These are phyloP conservation scores for Edolisoma coerulescens DNA, from an alignment of 2,113 vertebrate genomes.

Conservation along the genomic window DNA sequence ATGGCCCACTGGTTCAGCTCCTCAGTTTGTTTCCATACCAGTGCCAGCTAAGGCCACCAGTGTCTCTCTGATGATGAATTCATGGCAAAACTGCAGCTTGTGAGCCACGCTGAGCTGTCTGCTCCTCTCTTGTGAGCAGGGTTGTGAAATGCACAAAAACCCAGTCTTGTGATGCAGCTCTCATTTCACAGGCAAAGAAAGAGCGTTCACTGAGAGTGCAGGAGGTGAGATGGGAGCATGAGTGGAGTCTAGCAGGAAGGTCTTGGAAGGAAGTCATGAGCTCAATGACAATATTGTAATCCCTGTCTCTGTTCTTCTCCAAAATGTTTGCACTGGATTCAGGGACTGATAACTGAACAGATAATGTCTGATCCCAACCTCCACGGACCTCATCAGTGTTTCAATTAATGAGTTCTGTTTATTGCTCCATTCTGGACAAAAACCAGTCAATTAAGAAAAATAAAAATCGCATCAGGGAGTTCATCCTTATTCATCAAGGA, in stretches of 20 bases:
- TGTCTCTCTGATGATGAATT: background rate
- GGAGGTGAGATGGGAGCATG: background rate
- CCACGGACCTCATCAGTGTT: background rate
- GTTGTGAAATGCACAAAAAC: background rate
- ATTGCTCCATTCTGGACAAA: background rate
- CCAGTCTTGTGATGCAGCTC: background rate
- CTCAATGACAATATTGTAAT: background rate
- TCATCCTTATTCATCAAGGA: background rate
- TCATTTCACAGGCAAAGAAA: background rate
- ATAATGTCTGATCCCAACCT: background rate
- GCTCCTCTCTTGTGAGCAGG: background rate
- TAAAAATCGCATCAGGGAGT: background rate
- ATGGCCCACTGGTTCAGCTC: background rate
- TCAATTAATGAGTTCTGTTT: background rate
- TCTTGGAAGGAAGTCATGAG: background rate
- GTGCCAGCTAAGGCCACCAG: background rate
- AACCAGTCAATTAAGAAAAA: background rate
- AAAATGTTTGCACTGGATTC: background rate
- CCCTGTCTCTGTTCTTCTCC: background rate
- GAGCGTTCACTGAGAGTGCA: background rate
- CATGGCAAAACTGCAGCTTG: background rate
- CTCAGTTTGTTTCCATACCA: background rate
- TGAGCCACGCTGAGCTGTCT: background rate
- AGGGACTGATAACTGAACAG: background rate
- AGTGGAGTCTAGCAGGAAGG: background rate